Evolutionary conservation across 2,888 invertebrate genomes (phyloP), one percentile per base, ranked within the genome.

Genomic region (Merodon equestris): DNA sequence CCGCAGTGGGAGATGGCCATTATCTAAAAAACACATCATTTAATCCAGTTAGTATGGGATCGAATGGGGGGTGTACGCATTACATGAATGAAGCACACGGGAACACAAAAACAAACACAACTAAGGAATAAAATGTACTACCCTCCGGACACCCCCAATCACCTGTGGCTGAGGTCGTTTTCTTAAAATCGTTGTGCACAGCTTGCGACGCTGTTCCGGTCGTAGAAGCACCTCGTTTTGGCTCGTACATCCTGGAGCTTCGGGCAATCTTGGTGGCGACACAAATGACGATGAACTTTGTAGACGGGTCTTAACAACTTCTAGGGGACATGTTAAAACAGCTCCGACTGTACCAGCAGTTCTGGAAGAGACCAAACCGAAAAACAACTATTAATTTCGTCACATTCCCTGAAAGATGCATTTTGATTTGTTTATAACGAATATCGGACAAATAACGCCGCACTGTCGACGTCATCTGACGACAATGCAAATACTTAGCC

Each of bases 291-390:
- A 93, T 5, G 98, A 98, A 18, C 98, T 98, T 89, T 99, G 99
- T 83, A 98, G 92, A 27, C 99, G 93, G 10, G 98, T 98, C 90
- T 99, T 99, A 50, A 99, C 97, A 83, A 99, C 98, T 91, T 99
- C 99, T 85, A 99, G 90, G 10, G 99, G 99, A 89, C 98, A 98
- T 86, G 99, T 99, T 82, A 97, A 94, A 83, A 99, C 96, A 14
- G 98, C 98, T 61, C 98, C 98, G 51, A 96, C 95, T 60, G 98
- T 99, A 81, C 99, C 99, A 82, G 97, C 99, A 89, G 96, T 93
- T 87, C 98, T 98, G 27, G 19, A 90, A 89, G 84, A 64, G 82
- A 73, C 76, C 72, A 84, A 83, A 73, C 27, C 3, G 3, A 27
- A 27, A 27, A 27, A 27, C 7, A 27, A 27, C 2, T 4, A 27